Percentiles rank a stretch among this genome's conserved stretches.
Conservation (phyloP, 2,113 vertebrate genomes). For the Hydropotes inermis region DNA sequence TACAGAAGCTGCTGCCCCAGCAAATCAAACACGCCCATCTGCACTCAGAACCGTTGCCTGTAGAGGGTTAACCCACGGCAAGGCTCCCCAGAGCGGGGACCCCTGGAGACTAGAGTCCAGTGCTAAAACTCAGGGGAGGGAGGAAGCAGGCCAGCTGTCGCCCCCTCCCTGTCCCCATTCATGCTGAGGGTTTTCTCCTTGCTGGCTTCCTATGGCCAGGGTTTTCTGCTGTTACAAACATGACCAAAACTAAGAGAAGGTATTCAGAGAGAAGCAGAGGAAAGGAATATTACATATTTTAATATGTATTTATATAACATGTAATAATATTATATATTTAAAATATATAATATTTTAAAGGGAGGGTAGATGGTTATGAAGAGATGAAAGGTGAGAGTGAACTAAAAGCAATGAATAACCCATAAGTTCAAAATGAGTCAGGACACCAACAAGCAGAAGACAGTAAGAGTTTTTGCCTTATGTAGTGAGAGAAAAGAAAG, state of each 20-base stretch:
- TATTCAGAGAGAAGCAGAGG: neutral
- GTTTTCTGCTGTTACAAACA: neutral
- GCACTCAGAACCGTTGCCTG: neutral
- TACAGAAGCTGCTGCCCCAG: rapidly evolving
- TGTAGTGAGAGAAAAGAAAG: neutral
- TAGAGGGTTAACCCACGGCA: rapidly evolving
- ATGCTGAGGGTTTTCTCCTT: neutral
- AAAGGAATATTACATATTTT: neutral
- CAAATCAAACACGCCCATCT: neutral
- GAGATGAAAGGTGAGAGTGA: neutral
- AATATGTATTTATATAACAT: neutral
- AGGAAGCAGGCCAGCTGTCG: neutral
- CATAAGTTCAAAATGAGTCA: neutral
- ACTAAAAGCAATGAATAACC: neutral
- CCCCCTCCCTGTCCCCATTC: neutral
- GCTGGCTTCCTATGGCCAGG: neutral
- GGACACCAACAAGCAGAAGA: neutral
- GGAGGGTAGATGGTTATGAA: neutral
- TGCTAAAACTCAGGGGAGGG: neutral
- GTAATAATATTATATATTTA: neutral
- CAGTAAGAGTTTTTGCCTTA: neutral
- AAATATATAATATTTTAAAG: neutral
- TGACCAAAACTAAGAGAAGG: neutral
- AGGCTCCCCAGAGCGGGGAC: rapidly evolving
- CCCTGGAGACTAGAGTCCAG: neutral